Evolutionary conservation across 2,113 vertebrate genomes (phyloP).

Genomic region (Anhinga anhinga): DNA sequence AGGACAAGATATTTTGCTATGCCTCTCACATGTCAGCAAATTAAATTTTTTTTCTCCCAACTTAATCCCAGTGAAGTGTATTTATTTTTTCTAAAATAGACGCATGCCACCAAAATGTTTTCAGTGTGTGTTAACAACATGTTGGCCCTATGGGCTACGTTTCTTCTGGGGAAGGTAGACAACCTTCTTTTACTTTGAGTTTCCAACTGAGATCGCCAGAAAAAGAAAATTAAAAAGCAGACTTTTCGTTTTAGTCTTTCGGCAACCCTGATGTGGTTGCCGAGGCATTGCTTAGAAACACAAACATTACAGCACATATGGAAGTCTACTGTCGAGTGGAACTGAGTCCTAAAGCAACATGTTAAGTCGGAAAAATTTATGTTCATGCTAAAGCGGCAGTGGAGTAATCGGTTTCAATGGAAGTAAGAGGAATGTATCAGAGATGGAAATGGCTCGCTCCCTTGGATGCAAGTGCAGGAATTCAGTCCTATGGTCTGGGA

Average conservation of each 20-base stretch:
- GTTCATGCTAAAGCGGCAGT: conserved; percentile 52
- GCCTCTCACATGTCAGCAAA: conserved; percentile 2
- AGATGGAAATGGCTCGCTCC: neutral
- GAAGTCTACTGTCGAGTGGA: conserved; percentile 62
- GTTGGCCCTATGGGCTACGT: neutral
- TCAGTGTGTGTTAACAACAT: conserved; percentile 8
- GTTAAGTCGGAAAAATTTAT: conserved; percentile 64
- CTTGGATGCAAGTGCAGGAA: conserved; percentile 17
- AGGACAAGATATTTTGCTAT: conserved; percentile 29
- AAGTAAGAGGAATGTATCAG: conserved; percentile 37
- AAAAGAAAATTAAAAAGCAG: conserved; percentile 66
- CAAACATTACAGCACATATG: conserved; percentile 72
- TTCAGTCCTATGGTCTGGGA: neutral
- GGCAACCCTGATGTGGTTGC: conserved; percentile 58
- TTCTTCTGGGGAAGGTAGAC: conserved; percentile 34
- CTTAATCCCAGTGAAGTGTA: neutral
- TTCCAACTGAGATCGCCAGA: conserved; percentile 64
- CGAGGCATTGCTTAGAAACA: conserved; percentile 61
- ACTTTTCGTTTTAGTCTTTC: conserved; percentile 48
- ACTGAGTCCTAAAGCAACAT: conserved; percentile 69
- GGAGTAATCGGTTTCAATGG: conserved; percentile 59
- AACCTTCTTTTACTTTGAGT: conserved; percentile 64
- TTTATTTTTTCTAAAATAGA: conserved; percentile 13
- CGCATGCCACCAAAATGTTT: neutral
- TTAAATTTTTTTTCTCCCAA: neutral